Evolutionary conservation across 2,888 invertebrate species (phyloP).

Genomic region (Rosalia funebris): DNA sequence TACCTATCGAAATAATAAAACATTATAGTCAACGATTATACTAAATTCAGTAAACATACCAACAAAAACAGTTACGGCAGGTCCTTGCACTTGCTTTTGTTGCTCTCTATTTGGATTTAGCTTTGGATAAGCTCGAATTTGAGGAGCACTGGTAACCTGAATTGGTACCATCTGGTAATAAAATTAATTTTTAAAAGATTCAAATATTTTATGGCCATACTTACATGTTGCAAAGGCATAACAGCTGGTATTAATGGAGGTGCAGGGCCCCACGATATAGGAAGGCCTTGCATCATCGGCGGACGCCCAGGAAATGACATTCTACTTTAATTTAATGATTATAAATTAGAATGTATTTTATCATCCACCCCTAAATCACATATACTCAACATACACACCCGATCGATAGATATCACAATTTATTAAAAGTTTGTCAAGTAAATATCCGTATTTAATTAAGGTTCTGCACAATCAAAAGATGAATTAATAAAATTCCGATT

Average conservation of each 20-base stretch:
- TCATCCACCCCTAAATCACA: neutral
- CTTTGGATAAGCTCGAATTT: conserved; percentile 61
- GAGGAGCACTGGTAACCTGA: conserved; percentile 62
- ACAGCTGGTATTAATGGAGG: conserved; percentile 77
- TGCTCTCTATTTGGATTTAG: conserved; percentile 61
- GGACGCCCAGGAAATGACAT: conserved; percentile 94
- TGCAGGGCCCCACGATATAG: conserved; percentile 75
- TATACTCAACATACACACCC: neutral
- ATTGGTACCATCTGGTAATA: conserved; percentile 68
- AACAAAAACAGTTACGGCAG: conserved; percentile 96
- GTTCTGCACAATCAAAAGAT: too few species aligned
- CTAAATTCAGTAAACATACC: too few species aligned
- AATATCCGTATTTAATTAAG: too few species aligned
- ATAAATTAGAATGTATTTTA: neutral
- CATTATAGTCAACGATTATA: too few species aligned
- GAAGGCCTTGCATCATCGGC: conserved; percentile 79
- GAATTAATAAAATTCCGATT: too few species aligned
- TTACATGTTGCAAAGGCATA: conserved; percentile 80
- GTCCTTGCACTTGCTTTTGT: conserved; percentile 71
- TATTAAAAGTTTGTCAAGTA: too few species aligned
- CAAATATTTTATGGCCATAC: conserved; percentile 55
- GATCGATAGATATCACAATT: too few species aligned
- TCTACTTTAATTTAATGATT: conserved; percentile 8
- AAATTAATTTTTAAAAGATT: conserved; percentile 38
- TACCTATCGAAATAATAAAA: too few species aligned